A percentile compares a stretch with the other conserved stretches of the same genome.
phyloP scores from a whole-genome alignment of 1,140 invertebrate genomes.

The Zaprionus davidi region DNA sequence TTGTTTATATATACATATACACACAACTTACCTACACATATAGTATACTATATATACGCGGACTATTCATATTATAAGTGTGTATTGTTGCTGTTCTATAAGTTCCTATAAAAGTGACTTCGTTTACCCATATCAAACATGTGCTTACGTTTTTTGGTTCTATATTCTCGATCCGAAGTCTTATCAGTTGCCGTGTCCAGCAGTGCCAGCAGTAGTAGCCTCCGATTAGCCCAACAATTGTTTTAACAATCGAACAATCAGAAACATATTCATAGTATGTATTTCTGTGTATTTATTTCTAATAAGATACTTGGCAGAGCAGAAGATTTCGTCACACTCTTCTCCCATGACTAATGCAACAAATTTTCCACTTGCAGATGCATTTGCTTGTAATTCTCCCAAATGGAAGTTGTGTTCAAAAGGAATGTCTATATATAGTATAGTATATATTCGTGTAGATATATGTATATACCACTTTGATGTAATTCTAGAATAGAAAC shows the following conservation, averaged over 20 bases:
- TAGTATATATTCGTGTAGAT: neutral
- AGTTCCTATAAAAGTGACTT: neutral
- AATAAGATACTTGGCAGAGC: neutral
- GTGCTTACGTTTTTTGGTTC: conserved; percentile 29
- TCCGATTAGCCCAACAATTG: conserved; percentile 25
- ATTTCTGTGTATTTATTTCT: neutral
- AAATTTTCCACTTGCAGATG: neutral
- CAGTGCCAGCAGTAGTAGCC: neutral
- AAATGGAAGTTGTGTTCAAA: neutral
- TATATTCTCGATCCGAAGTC: conserved; percentile 21
- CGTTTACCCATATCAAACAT: conserved; percentile 31
- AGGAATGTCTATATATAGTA: neutral
- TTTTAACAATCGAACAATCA: conserved; percentile 16
- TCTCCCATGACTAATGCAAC: conserved; percentile 21
- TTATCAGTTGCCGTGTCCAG: conserved; percentile 48
- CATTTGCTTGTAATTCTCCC: neutral
- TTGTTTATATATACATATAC: conserved; percentile 18
- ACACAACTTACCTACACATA: neutral
- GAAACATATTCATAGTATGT: neutral
- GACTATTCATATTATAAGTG: conserved; percentile 1
- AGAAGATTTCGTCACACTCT: neutral
- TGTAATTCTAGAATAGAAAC: neutral
- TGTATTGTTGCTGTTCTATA: conserved; percentile 12
- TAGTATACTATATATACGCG: conserved; percentile 10
- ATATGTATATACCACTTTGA: neutral